Percentiles rank a stretch among this genome's conserved stretches.
Evolutionary conservation across 2,113 vertebrate genomes (phyloP).

Genomic region (Caloenas nicobarica): DNA sequence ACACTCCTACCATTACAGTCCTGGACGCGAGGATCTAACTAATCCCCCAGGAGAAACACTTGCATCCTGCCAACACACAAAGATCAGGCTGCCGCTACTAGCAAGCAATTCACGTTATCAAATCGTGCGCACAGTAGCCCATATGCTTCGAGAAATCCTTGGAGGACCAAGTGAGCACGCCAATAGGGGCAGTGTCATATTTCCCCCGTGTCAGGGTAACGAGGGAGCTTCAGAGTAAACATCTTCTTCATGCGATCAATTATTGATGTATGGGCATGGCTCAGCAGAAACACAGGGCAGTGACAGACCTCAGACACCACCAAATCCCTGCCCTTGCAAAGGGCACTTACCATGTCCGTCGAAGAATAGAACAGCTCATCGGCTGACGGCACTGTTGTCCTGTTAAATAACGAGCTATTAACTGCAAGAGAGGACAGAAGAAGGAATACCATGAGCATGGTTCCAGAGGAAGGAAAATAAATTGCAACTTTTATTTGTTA

Average conservation of each 20-base stretch:
- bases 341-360: slow-evolving; percentile 77
- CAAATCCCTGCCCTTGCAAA: not conserved
- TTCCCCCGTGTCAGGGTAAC: not conserved
- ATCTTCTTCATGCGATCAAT: fast-evolving
- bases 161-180: not conserved
- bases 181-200: not conserved
- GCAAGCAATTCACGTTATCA: not conserved
- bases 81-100: not conserved
- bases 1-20: no score
- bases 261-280: not conserved
- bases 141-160: fast-evolving
- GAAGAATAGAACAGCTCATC: slow-evolving; percentile 74
- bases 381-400: slow-evolving; percentile 50
- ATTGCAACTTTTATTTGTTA: not conserved
- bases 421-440: slow-evolving; percentile 74
- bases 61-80: not conserved
- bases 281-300: not conserved
- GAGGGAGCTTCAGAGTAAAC: fast-evolving
- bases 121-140: not conserved
- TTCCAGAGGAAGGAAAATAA: not conserved
- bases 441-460: not conserved
- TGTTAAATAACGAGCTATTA: slow-evolving; percentile 77
- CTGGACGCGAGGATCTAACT: not conserved
- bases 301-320: fast-evolving
- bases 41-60: not conserved